These are phyloP conservation scores for Lethocerus indicus DNA, from an alignment of 1,140 invertebrate genomes.

Conservation along the genomic window DNA sequence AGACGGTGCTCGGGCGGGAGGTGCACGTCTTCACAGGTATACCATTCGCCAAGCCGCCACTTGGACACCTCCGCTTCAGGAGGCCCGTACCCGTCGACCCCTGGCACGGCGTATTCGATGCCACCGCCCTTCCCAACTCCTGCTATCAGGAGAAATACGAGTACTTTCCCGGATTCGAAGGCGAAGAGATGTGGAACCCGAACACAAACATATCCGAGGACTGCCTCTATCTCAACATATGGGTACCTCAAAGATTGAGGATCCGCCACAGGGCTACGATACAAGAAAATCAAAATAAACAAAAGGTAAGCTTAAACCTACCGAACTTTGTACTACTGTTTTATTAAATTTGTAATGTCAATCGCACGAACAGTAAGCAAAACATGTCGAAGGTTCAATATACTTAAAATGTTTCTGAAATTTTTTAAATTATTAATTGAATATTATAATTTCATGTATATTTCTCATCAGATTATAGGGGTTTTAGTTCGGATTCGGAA, in stretches of 20 bases:
- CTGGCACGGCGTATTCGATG: conserved; percentile 70
- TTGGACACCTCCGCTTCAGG: conserved; percentile 59
- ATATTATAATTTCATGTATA: too few relatives aligned
- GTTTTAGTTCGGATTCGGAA: too few relatives aligned
- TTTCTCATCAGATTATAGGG: too few relatives aligned
- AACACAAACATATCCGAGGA: conserved; percentile 86
- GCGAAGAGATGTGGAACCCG: conserved; percentile 92
- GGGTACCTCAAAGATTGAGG: conserved; percentile 63
- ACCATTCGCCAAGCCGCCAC: conserved; percentile 84
- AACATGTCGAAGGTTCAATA: too few relatives aligned
- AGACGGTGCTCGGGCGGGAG: conserved; percentile 56
- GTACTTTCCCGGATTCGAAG: conserved; percentile 73
- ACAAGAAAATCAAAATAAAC: conserved; percentile 12
- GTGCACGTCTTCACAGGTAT: conserved; percentile 51
- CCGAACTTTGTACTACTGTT: too few relatives aligned
- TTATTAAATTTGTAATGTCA: too few relatives aligned
- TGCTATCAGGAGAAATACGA: conserved; percentile 76
- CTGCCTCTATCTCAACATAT: conserved; percentile 83
- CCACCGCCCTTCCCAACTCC: conserved; percentile 58
- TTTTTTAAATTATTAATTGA: too few relatives aligned
- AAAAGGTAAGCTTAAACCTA: background rate
- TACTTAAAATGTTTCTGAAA: too few relatives aligned
- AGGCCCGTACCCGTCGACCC: conserved; percentile 67
- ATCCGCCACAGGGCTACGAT: conserved; percentile 41
- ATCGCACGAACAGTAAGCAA: too few relatives aligned